Percentiles rank a stretch among this genome's conserved stretches.
These are phyloP conservation scores for Parochlus steinenii DNA, from an alignment of 2,888 invertebrate species.

Conservation along the genomic window DNA sequence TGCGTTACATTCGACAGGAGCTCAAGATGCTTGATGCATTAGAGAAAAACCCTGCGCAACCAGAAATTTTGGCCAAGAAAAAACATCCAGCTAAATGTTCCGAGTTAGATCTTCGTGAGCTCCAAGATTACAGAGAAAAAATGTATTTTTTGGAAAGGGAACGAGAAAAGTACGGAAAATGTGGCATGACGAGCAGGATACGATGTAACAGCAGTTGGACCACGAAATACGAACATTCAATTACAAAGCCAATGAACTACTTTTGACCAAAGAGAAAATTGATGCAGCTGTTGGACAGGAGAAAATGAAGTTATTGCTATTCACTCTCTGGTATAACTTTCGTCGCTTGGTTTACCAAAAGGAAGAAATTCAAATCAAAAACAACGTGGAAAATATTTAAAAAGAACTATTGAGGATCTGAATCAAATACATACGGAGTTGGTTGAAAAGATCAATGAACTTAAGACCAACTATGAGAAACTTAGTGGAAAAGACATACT, in stretches of 20 bases:
- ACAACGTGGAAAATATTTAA: constrained; percentile 25
- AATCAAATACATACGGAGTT: constrained; percentile 25
- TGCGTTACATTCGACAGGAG: constrained; percentile 39
- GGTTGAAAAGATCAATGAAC: constrained; percentile 31
- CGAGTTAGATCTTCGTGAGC: constrained; percentile 51
- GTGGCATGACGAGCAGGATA: constrained; percentile 52
- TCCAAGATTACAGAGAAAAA: constrained; percentile 58
- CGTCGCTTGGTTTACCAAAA: constrained; percentile 31
- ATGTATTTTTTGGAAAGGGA: constrained; percentile 50
- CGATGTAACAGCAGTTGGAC: constrained; percentile 36
- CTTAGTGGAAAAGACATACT: constrained; percentile 37
- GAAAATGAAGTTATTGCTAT: constrained; percentile 37
- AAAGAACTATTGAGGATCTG: constrained; percentile 28
- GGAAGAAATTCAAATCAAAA: constrained; percentile 30
- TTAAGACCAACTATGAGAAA: constrained; percentile 33
- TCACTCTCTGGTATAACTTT: constrained; percentile 31
- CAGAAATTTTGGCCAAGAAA: constrained; percentile 52
- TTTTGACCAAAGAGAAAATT: constrained; percentile 39
- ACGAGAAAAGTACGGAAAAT: constrained; percentile 60
- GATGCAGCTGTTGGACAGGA: constrained; percentile 58
- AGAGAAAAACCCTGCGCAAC: constrained; percentile 63
- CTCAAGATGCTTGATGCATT: constrained; percentile 19
- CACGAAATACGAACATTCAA: constrained; percentile 48
- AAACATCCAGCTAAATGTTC: constrained; percentile 56
- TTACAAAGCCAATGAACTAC: constrained; percentile 34